phyloP scores from a whole-genome alignment of 2,888 invertebrate species.

The Sphaerophoria rueppellii region DNA sequence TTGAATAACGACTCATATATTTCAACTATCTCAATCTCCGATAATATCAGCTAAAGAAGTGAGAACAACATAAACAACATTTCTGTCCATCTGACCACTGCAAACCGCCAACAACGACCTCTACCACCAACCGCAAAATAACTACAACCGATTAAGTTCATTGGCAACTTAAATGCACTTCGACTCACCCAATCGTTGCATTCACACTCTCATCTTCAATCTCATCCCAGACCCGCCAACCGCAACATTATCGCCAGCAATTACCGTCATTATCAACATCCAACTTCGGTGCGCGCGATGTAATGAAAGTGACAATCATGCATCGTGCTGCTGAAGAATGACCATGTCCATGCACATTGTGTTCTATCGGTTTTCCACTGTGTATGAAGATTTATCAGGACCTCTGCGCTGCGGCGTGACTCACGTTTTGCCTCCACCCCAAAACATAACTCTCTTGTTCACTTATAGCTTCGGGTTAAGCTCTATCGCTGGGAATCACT shows the following conservation, averaged over 20 bases:
- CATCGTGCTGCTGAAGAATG: slow-evolving; percentile 44
- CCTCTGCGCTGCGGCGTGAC: slow-evolving; percentile 55
- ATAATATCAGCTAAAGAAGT: slow-evolving; percentile 44
- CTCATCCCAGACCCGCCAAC: neutral
- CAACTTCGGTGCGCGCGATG: slow-evolving; percentile 53
- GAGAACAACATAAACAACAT: slow-evolving; percentile 58
- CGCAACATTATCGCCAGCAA: slow-evolving; percentile 42
- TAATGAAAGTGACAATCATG: slow-evolving; percentile 70
- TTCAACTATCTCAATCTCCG: slow-evolving; percentile 57
- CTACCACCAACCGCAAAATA: neutral
- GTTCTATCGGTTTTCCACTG: neutral
- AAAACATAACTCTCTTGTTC: slow-evolving; percentile 31
- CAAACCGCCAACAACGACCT: slow-evolving; percentile 19
- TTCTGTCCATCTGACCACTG: slow-evolving; percentile 30
- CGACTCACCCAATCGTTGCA: neutral
- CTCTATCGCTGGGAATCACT: slow-evolving; percentile 49
- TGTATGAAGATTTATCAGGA: slow-evolving; percentile 63
- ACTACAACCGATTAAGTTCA: slow-evolving; percentile 46
- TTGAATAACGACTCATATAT: slow-evolving; percentile 42
- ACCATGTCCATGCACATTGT: slow-evolving; percentile 49
- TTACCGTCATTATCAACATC: slow-evolving; percentile 68
- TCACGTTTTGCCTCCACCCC: slow-evolving; percentile 62
- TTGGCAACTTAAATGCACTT: slow-evolving; percentile 41
- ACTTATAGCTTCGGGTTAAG: neutral
- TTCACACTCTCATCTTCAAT: neutral